These are phyloP conservation scores for Acholoe squamosa DNA, from an alignment of 2,888 invertebrate genomes.

Conservation along the genomic window DNA sequence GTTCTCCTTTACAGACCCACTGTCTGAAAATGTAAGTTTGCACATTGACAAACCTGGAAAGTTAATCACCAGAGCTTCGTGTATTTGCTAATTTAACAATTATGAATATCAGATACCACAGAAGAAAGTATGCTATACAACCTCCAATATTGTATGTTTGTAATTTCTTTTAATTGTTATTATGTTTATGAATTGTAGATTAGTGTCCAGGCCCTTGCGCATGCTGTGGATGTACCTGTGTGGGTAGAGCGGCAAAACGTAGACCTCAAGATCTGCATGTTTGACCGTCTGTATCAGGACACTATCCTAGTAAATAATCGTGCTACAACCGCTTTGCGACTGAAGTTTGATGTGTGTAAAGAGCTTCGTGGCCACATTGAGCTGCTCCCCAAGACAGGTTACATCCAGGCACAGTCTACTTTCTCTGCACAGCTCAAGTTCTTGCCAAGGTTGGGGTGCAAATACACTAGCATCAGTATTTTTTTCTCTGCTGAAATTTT, in stretches of 20 bases:
- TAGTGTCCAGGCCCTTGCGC: constrained; percentile 76
- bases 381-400: constrained; percentile 83
- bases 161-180: not conserved
- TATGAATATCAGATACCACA: no score
- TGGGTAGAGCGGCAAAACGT: constrained; percentile 82
- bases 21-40: constrained; percentile 79
- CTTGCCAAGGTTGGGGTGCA: constrained; percentile 78
- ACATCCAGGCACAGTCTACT: constrained; percentile 82
- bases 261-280: constrained; percentile 83
- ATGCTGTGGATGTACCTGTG: constrained; percentile 83
- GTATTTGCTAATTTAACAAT: no score
- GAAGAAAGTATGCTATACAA: no score
- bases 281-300: constrained; percentile 83
- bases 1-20: constrained; percentile 79
- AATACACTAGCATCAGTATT: not conserved
- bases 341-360: constrained; percentile 83
- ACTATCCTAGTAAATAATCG: constrained; percentile 82
- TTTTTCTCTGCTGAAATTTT: no score
- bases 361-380: constrained; percentile 82
- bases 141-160: no score
- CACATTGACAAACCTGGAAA: no score
- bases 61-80: no score
- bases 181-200: constrained; percentile 71
- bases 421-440: constrained; percentile 83
- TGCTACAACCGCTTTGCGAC: constrained; percentile 80